A percentile compares a stretch with the other conserved stretches of the same genome.
These are phyloP conservation scores for Drosophila antonietae DNA, from an alignment of 2,888 invertebrate genomes.

Conservation along the genomic window DNA sequence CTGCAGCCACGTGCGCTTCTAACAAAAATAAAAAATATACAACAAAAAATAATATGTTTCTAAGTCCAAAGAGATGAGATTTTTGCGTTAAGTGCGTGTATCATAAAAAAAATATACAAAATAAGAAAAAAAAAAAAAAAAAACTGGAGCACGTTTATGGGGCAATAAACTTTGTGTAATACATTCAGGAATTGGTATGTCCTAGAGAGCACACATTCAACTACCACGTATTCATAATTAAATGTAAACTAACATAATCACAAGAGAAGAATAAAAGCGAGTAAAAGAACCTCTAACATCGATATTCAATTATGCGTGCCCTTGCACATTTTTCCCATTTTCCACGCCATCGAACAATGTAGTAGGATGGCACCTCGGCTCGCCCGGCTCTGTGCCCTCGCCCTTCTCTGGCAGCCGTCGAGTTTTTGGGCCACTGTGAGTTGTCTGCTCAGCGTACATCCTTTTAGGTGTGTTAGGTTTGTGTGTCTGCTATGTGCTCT, in stretches of 20 bases:
- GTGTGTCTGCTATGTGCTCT: slow-evolving; percentile 47
- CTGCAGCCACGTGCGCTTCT: slow-evolving; percentile 57
- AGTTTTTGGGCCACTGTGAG: slow-evolving; percentile 15
- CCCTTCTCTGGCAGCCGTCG: neutral
- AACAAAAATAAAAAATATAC: neutral
- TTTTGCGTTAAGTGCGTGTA: slow-evolving; percentile 30
- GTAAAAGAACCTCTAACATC: slow-evolving; percentile 26
- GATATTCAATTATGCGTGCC: slow-evolving; percentile 62
- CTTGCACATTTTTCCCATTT: slow-evolving; percentile 75
- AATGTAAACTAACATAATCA: slow-evolving; percentile 9
- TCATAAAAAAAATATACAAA: slow-evolving; percentile 5
- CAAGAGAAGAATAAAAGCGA: neutral
- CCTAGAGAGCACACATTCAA: slow-evolving; percentile 1
- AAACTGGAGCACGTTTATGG: slow-evolving; percentile 19
- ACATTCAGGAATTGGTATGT: slow-evolving; percentile 31
- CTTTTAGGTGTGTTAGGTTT: slow-evolving; percentile 61
- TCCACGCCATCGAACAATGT: slow-evolving; percentile 58
- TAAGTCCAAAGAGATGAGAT: slow-evolving; percentile 53
- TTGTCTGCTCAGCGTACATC: slow-evolving; percentile 48
- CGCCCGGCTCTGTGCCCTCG: neutral
- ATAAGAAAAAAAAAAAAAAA: neutral
- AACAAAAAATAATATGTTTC: slow-evolving; percentile 36
- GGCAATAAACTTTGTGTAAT: slow-evolving; percentile 27
- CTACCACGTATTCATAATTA: slow-evolving; percentile 20
- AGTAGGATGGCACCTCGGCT: neutral